These are phyloP conservation scores for Chaetops frenatus DNA, from an alignment of 2,113 vertebrate species.

Conservation along the genomic window DNA sequence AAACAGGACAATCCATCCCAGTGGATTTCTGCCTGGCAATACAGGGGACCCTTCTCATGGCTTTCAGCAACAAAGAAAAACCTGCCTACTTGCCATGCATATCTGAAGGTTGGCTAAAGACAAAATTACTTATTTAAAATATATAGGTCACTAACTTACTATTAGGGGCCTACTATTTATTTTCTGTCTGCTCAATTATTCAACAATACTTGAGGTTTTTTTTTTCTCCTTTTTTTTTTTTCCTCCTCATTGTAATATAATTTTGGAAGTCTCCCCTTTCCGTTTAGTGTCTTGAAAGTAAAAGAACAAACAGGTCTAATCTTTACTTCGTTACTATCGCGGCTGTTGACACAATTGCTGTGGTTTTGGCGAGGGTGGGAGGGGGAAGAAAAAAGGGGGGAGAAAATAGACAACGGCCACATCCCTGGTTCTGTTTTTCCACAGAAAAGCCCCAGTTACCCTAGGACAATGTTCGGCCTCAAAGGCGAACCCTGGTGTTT, in stretches of 20 bases:
- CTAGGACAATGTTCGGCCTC: not conserved
- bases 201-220: not conserved
- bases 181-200: not conserved
- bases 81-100: not conserved
- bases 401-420: not conserved
- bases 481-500: not conserved
- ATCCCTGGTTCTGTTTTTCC: not conserved
- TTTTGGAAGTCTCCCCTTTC: not conserved
- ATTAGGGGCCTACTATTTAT: not conserved
- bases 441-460: not conserved
- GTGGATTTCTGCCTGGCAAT: not conserved
- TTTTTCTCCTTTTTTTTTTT: not conserved
- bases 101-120: slow-evolving; percentile 7
- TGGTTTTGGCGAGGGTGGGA: not conserved
- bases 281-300: not conserved
- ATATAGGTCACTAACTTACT: not conserved
- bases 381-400: fast-evolving
- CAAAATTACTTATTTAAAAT: not conserved
- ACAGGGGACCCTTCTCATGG: not conserved
- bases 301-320: not conserved
- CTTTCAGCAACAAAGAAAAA: slow-evolving; percentile 61
- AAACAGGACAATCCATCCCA: not conserved
- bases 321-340: not conserved
- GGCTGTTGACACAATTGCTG: not conserved
- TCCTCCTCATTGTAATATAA: not conserved